Evolutionary conservation across 2,113 vertebrate species (phyloP), one percentile per base, ranked within the genome.

Genomic region (Ivindomyrus marchei): DNA sequence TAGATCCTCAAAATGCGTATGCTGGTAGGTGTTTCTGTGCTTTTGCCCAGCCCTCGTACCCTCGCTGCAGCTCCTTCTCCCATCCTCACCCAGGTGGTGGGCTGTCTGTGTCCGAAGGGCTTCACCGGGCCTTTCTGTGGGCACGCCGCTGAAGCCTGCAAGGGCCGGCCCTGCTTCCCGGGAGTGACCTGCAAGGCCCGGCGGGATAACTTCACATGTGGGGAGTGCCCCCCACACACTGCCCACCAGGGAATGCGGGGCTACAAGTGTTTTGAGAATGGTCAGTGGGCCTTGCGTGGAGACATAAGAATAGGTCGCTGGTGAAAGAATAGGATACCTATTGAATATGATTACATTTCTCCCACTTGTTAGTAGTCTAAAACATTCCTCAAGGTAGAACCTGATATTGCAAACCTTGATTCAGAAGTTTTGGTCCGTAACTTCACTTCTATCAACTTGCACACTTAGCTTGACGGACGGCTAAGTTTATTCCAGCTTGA

Each of bases 231-330:
- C 8, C 2, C 88, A 10, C 92, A 92, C 0, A 95, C 95, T 0
- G 92, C 96, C 10, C 88, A 93, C 36, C 88, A 47, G 1, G 92
- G 89, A 31, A 94, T 92, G 77, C 87, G 92, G 80, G 97, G 97
- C 89, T 95, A 96, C 94, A 97, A 97, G 92, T 97, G 97, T 90
- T 97, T 97, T 91, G 92, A 96, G 47, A 94, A 95, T 15, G 95
- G 96, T 96, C 53, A 90, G 95, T 92, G 15, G 13, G 17, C n/a
- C 11, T 31, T n/a, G 21, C 9, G 42, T n/a, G 9, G 49, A 53
- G 85, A 21, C 80, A 47, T 84, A 21, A 45, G 80, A 45, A 84
- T 19, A 46, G 21, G 21, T 45, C 8, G 42, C 46, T 85, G 7
- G 17, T 85, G 80, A 45, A 85, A 85, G 80, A 45, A 47, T 8